Evolutionary conservation across 2,888 invertebrate genomes (phyloP).

Genomic region (Lithophane socia): DNA sequence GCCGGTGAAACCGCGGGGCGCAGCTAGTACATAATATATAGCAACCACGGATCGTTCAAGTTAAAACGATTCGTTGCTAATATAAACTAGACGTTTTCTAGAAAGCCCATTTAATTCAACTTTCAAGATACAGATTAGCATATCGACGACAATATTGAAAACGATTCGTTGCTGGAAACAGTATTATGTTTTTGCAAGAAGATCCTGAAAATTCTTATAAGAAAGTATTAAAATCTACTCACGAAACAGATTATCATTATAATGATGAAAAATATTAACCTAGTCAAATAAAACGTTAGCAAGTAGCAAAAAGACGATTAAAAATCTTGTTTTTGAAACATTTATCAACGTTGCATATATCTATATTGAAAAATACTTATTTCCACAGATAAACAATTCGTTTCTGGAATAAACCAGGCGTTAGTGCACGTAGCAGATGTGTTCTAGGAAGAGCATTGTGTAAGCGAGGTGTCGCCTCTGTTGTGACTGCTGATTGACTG

Average conservation of each 20-base stretch:
- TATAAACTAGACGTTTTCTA: neutral
- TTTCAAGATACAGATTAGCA: too few relatives aligned
- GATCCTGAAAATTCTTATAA: neutral
- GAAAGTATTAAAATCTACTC: neutral
- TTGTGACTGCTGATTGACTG: slow-evolving; percentile 88
- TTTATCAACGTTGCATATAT: too few relatives aligned
- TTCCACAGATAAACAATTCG: neutral
- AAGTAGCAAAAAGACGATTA: neutral
- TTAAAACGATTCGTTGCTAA: neutral
- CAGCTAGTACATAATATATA: neutral
- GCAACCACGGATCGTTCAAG: neutral
- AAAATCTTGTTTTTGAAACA: neutral
- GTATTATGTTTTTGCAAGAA: neutral
- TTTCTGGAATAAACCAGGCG: slow-evolving; percentile 18
- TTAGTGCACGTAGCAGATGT: slow-evolving; percentile 60
- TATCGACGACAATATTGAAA: neutral
- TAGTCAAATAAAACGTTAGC: too few relatives aligned
- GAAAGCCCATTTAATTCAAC: neutral
- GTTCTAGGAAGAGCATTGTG: slow-evolving; percentile 79
- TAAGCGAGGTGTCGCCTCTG: slow-evolving; percentile 74
- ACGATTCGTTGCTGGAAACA: neutral
- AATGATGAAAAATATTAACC: neutral
- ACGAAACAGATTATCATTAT: neutral
- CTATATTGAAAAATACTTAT: neutral
- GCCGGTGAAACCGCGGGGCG: too few relatives aligned